Percentiles rank a stretch among this genome's conserved stretches.
phyloP scores from a whole-genome alignment of 1,140 invertebrate genomes.

The Penaeus indicus region DNA sequence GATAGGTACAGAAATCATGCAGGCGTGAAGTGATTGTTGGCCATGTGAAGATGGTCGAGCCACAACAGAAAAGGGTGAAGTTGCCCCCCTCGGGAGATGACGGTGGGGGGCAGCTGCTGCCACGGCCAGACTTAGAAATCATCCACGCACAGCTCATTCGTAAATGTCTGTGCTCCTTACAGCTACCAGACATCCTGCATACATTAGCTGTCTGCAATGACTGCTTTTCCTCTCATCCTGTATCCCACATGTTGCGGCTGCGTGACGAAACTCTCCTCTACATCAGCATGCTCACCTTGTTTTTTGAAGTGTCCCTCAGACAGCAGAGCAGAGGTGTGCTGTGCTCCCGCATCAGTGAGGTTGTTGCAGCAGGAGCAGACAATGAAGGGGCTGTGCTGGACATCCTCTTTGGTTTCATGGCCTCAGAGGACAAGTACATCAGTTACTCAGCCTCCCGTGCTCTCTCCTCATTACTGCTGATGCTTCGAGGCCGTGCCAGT shows the following conservation, averaged over 20 bases:
- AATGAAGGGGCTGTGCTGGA: conserved; percentile 86
- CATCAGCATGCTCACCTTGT: conserved; percentile 81
- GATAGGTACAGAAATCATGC: conserved; percentile 39
- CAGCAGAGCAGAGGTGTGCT: conserved; percentile 85
- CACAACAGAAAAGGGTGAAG: conserved; percentile 66
- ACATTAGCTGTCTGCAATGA: conserved; percentile 63
- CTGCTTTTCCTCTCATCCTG: conserved; percentile 53
- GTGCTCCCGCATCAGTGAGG: conserved; percentile 82
- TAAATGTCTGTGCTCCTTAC: conserved; percentile 64
- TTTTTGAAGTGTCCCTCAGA: conserved; percentile 87
- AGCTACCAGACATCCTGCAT: conserved; percentile 64
- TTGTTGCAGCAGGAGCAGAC: conserved; percentile 83
- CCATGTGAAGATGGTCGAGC: conserved; percentile 66
- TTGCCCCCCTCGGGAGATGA: conserved; percentile 59
- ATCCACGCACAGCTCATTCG: conserved; percentile 54
- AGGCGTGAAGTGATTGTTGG: conserved; percentile 32
- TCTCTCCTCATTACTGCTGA: conserved; percentile 84
- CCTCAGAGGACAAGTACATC: conserved; percentile 83
- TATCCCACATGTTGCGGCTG: conserved; percentile 44
- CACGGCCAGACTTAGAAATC: conserved; percentile 52
- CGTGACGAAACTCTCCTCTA: conserved; percentile 54
- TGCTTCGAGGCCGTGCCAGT: conserved; percentile 84
- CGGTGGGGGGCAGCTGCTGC: conserved; percentile 54
- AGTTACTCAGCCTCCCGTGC: conserved; percentile 84
- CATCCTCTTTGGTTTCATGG: conserved; percentile 83